Percentiles rank a stretch among this genome's conserved stretches.
These are phyloP conservation scores for Latheticus oryzae DNA, from an alignment of 2,888 invertebrate species.

Conservation along the genomic window DNA sequence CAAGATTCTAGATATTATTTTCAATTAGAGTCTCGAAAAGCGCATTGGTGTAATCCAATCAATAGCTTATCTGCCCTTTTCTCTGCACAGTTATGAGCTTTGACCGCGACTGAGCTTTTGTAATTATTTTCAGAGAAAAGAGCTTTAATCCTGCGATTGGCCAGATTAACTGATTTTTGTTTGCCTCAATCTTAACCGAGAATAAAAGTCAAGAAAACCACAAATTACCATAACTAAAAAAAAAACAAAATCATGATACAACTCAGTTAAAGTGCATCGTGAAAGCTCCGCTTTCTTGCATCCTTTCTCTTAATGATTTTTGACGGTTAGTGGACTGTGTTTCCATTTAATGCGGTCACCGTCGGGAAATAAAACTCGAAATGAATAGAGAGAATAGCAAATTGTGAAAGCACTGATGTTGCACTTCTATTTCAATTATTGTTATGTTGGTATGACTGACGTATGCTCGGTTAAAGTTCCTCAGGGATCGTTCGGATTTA, in stretches of 20 bases:
- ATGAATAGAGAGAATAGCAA: conserved; percentile 14
- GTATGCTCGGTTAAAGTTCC: too few relatives aligned
- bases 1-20: conserved; percentile 25
- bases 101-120: conserved; percentile 14
- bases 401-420: conserved; percentile 3
- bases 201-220: background rate
- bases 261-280: conserved; percentile 5
- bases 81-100: conserved; percentile 12
- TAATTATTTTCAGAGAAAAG: conserved; percentile 14
- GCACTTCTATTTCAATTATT: conserved; percentile 17
- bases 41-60: conserved; percentile 25
- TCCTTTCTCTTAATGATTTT: conserved; percentile 18
- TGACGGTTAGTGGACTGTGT: conserved; percentile 5
- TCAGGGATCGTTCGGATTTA: too few relatives aligned
- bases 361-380: conserved; percentile 21
- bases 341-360: conserved; percentile 18
- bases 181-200: background rate
- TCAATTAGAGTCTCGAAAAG: conserved; percentile 26
- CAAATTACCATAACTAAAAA: conserved; percentile 2
- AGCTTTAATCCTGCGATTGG: background rate
- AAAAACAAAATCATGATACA: too few relatives aligned
- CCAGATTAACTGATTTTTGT: background rate
- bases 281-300: conserved; percentile 5
- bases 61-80: conserved; percentile 21
- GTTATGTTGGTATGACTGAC: conserved; percentile 5